A percentile compares a stretch with the other conserved stretches of the same genome.
phyloP scores from a whole-genome alignment of 2,888 invertebrate species.

The Lepidocyrtinus sp. region DNA sequence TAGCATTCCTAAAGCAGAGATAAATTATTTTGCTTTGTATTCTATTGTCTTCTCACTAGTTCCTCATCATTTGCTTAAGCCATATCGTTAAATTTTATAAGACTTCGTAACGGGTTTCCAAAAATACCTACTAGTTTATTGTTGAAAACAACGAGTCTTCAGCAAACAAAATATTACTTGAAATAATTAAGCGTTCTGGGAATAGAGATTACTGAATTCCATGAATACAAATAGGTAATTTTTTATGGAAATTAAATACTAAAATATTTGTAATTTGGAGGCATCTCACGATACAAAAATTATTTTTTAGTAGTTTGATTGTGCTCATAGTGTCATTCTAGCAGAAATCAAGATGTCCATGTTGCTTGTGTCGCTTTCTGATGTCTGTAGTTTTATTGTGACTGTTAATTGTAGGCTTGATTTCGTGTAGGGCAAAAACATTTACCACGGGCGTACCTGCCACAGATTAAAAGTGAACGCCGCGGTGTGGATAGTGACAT shows the following conservation, averaged over 20 bases:
- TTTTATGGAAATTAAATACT: constrained; percentile 6
- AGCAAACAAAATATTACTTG: too few species aligned
- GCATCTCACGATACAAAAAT: neutral
- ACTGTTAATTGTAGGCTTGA: neutral
- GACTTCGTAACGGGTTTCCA: too few species aligned
- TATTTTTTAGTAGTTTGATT: neutral
- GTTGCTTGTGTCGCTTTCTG: neutral
- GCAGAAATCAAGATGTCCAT: constrained; percentile 7
- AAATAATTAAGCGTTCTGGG: too few species aligned
- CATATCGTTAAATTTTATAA: too few species aligned
- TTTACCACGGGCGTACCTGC: neutral
- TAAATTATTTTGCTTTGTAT: too few species aligned
- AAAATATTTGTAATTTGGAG: constrained; percentile 3
- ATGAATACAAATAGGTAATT: constrained; percentile 3
- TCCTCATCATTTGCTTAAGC: too few species aligned
- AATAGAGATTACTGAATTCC: neutral
- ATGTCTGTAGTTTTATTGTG: neutral
- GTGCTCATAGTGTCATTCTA: neutral
- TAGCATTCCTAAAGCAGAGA: neutral
- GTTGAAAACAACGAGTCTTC: too few species aligned
- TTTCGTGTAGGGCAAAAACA: neutral
- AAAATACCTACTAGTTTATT: too few species aligned
- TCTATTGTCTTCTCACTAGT: too few species aligned
- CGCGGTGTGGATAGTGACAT: neutral
- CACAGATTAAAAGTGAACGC: too few species aligned